phyloP scores from a whole-genome alignment of 2,113 vertebrate genomes.

The Baryphthengus martii region DNA sequence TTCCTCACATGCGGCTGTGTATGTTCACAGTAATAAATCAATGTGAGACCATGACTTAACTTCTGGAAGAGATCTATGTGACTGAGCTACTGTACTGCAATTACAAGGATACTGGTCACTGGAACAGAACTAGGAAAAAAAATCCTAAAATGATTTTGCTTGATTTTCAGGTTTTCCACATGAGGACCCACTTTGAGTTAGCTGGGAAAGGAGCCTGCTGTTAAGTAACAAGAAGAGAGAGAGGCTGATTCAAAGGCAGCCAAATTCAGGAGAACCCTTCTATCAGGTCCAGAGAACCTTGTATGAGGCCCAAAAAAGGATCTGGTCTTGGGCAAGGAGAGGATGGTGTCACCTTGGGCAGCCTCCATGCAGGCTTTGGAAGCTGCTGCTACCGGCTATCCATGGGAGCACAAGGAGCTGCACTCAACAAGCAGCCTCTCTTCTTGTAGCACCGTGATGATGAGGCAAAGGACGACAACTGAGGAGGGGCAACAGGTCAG shows the following conservation, averaged over 20 bases:
- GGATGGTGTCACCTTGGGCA: background rate
- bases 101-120: background rate
- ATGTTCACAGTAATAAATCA: background rate
- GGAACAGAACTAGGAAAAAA: background rate
- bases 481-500: background rate
- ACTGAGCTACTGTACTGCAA: background rate
- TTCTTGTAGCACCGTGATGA: background rate
- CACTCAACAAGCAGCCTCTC: background rate
- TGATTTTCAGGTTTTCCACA: conserved; percentile 40
- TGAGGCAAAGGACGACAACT: background rate
- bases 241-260: background rate
- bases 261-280: background rate
- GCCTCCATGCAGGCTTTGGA: background rate
- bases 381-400: background rate
- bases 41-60: background rate
- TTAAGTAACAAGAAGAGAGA: background rate
- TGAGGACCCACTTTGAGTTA: conserved; percentile 23
- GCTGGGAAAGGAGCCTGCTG: conserved; percentile 5
- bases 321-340: background rate
- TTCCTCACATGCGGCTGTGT: background rate
- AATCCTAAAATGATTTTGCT: conserved; percentile 1
- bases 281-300: background rate
- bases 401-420: background rate
- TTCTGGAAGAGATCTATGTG: background rate
- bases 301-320: background rate